These are phyloP conservation scores for Drosophila nigricruria DNA, from an alignment of 2,888 invertebrate genomes.

Conservation along the genomic window DNA sequence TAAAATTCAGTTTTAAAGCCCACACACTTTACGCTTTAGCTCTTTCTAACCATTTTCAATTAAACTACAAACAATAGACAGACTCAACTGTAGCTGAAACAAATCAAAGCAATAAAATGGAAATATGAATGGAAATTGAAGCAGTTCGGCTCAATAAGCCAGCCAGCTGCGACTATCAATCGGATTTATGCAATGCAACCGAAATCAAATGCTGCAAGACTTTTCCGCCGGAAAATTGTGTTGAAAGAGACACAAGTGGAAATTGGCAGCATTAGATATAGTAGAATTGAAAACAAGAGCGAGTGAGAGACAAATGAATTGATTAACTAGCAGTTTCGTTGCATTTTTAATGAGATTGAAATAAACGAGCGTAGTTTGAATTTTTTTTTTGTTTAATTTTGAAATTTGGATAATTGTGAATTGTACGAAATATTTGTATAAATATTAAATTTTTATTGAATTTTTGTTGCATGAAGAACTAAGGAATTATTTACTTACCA, in stretches of 20 bases:
- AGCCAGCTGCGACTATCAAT: slow-evolving; percentile 16
- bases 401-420: not conserved
- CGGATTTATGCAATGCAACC: slow-evolving; percentile 9
- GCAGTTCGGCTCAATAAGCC: not conserved
- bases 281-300: not conserved
- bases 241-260: slow-evolving; percentile 9
- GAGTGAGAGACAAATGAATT: not conserved
- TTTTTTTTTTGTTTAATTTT: too few species aligned
- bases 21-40: not conserved
- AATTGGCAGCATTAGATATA: not conserved
- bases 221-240: slow-evolving; percentile 14
- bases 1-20: not conserved
- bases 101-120: slow-evolving; percentile 22
- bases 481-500: not conserved
- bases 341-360: not conserved
- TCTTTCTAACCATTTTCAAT: slow-evolving; percentile 25
- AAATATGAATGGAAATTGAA: slow-evolving; percentile 12
- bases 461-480: too few species aligned
- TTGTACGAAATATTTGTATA: not conserved
- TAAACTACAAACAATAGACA: slow-evolving; percentile 32
- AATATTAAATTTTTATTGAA: not conserved
- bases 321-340: not conserved
- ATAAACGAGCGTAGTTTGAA: not conserved
- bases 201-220: not conserved
- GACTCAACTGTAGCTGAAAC: not conserved